phyloP scores from a whole-genome alignment of 2,888 invertebrate species.

The Lumbricus terrestris region DNA sequence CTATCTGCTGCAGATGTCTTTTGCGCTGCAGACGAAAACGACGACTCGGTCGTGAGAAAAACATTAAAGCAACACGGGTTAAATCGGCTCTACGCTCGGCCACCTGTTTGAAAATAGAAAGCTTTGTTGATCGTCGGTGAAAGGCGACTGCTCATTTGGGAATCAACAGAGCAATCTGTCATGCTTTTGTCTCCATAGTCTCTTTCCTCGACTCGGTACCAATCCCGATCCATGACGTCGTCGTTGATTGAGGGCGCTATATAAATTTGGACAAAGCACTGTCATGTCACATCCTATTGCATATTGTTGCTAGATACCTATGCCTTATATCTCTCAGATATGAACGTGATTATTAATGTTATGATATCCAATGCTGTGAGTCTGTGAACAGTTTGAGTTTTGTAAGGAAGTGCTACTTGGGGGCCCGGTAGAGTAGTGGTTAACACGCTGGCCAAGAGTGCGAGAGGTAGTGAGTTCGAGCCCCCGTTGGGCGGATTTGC shows the following conservation, averaged over 20 bases:
- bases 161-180: background rate
- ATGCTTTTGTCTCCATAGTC: background rate
- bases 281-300: background rate
- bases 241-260: background rate
- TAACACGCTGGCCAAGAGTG: no score
- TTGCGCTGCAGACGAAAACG: background rate
- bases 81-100: background rate
- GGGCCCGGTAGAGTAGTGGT: no score
- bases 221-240: background rate
- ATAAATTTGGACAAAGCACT: background rate
- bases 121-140: background rate
- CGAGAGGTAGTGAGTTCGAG: no score
- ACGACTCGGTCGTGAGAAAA: background rate
- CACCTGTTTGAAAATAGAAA: constrained; percentile 3
- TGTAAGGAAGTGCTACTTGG: background rate
- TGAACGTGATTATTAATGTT: background rate
- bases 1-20: background rate
- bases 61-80: background rate
- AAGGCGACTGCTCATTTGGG: background rate
- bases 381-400: background rate
- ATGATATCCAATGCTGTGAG: background rate
- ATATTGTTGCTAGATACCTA: background rate
- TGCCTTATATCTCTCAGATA: no score
- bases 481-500: no score
- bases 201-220: background rate